phyloP scores from a whole-genome alignment of 1,140 invertebrate genomes.

The Plutomurus gul region DNA sequence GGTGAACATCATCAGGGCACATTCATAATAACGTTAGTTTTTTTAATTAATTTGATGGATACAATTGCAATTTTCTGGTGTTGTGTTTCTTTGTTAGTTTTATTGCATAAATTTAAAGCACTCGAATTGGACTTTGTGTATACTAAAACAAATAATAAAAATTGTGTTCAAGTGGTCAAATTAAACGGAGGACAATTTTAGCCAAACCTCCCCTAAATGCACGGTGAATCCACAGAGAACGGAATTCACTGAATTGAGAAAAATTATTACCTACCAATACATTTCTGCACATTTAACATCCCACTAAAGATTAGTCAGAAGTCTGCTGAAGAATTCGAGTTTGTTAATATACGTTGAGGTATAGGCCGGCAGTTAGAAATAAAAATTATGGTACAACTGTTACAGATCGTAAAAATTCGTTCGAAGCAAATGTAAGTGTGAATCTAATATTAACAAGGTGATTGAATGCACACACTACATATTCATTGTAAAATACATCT shows the following conservation, averaged over 20 bases:
- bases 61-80: too few species aligned
- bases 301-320: background rate
- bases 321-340: background rate
- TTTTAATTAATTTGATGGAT: too few species aligned
- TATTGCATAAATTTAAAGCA: too few species aligned
- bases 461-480: background rate
- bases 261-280: slow-evolving; percentile 16
- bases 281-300: background rate
- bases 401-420: background rate
- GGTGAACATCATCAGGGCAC: too few species aligned
- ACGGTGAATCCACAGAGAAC: background rate
- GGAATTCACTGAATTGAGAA: slow-evolving; percentile 2
- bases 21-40: too few species aligned
- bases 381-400: background rate
- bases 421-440: background rate
- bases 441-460: background rate
- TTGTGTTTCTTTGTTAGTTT: too few species aligned
- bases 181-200: too few species aligned
- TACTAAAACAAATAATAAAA: too few species aligned
- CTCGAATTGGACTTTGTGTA: too few species aligned
- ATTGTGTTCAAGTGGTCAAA: too few species aligned
- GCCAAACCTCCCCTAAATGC: background rate
- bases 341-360: background rate
- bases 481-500: too few species aligned
- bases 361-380: slow-evolving; percentile 7